phyloP scores from a whole-genome alignment of 2,888 invertebrate species.

The Teleogryllus oceanicus region DNA sequence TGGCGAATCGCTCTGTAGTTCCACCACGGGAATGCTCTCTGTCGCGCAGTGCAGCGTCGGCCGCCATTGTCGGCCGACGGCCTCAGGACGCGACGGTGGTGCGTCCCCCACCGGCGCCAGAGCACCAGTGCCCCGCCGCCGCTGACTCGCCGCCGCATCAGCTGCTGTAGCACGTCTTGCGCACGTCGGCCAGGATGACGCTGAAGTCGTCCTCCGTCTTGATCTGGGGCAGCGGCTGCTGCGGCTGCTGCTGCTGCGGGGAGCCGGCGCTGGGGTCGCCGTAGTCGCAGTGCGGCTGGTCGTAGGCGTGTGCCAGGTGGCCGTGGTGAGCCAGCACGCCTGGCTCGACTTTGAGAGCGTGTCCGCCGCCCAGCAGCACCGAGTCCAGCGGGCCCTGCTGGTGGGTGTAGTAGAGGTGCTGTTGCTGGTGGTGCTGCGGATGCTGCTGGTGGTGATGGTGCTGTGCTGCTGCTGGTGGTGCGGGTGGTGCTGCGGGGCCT shows the following conservation, averaged over 20 bases:
- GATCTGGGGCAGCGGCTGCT: constrained; percentile 37
- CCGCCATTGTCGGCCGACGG: no score
- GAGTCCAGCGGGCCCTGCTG: not conserved
- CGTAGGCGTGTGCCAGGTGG: constrained; percentile 21
- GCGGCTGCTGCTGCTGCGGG: constrained; percentile 27
- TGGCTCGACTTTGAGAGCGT: not conserved
- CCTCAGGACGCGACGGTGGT: no score
- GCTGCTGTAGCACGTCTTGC: constrained; percentile 82
- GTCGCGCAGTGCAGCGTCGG: no score
- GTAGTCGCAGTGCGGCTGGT: not conserved
- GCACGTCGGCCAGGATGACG: constrained; percentile 81
- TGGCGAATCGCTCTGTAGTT: no score
- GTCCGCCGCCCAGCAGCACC: not conserved
- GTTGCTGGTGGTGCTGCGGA: constrained; percentile 26
- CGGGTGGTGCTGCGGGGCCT: not conserved
- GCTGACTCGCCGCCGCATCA: constrained; percentile 36
- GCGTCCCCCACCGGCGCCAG: no score
- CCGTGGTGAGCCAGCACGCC: constrained; percentile 1
- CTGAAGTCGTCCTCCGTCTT: constrained; percentile 83
- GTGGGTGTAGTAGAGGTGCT: not conserved
- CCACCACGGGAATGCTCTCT: no score
- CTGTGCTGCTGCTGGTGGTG: constrained; percentile 27
- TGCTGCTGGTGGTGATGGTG: constrained; percentile 19
- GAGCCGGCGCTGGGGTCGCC: constrained; percentile 27
- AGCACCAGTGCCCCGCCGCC: not conserved